phyloP scores from a whole-genome alignment of 1,140 invertebrate species.

The Bombus picipes region DNA sequence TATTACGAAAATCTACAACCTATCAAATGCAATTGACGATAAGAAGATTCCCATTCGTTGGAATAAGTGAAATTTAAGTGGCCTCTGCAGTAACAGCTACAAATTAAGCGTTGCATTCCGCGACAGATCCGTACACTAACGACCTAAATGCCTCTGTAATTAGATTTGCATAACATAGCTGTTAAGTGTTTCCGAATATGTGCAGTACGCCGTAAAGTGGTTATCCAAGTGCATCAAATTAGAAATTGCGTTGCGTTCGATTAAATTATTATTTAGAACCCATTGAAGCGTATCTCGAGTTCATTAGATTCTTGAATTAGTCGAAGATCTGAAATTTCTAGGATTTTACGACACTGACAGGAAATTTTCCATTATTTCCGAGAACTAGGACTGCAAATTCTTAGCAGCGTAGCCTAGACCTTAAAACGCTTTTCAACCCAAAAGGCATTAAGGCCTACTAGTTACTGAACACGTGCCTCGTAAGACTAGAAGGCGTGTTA shows the following conservation, averaged over 20 bases:
- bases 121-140: constrained; percentile 17
- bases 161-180: constrained; percentile 8
- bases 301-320: rapidly evolving
- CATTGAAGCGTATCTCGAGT: not conserved
- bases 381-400: too few species aligned
- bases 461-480: not conserved
- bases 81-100: not conserved
- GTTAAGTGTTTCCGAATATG: constrained; percentile 1
- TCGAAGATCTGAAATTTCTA: not conserved
- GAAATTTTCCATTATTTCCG: not conserved
- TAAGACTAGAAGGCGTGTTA: constrained; percentile 11
- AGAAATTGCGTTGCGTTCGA: not conserved
- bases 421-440: not conserved
- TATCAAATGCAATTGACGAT: too few species aligned
- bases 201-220: not conserved
- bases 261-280: too few species aligned
- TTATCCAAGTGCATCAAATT: not conserved
- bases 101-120: not conserved
- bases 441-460: not conserved
- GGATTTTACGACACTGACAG: not conserved
- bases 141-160: constrained; percentile 3
- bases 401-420: not conserved
- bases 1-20: not conserved
- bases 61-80: not conserved
- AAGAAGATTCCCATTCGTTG: not conserved